Conservation (phyloP, 1,140 invertebrate genomes). For the Atta texana region DNA sequence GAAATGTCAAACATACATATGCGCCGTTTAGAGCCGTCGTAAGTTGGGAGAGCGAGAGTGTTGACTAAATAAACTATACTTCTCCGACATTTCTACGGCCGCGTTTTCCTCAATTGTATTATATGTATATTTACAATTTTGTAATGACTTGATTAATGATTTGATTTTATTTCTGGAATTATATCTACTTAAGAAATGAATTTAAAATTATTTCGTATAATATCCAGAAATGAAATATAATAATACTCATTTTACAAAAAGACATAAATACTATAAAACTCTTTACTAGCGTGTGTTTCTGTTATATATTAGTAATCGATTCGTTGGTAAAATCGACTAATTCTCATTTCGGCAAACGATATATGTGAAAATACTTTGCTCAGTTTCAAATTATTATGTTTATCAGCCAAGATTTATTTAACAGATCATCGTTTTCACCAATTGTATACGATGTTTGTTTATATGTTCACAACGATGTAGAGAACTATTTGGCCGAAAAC, state of each 20-base stretch:
- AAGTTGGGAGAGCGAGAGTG: conserved; percentile 46
- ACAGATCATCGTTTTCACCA: neutral
- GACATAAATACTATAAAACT: neutral
- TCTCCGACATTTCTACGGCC: neutral
- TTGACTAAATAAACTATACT: conserved; percentile 54
- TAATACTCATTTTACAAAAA: neutral
- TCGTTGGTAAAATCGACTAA: neutral
- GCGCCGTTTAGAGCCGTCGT: conserved; percentile 50
- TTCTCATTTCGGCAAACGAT: neutral
- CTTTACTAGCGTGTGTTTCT: neutral
- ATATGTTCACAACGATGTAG: neutral
- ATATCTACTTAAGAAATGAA: neutral
- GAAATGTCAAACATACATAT: conserved; percentile 50
- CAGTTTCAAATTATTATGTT: neutral
- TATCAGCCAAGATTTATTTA: conserved; percentile 20
- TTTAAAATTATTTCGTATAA: neutral
- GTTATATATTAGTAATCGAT: neutral
- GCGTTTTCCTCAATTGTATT: neutral
- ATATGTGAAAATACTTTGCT: neutral
- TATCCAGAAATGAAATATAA: neutral
- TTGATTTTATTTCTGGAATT: neutral
- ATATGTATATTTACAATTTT: conserved; percentile 1
- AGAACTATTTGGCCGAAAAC: conserved; percentile 51
- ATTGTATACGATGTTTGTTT: conserved; percentile 21
- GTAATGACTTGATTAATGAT: conserved; percentile 7